Base-by-base conservation (phyloP, 2,113 vertebrate genomes). In the Asarcornis scutulata region DNA sequence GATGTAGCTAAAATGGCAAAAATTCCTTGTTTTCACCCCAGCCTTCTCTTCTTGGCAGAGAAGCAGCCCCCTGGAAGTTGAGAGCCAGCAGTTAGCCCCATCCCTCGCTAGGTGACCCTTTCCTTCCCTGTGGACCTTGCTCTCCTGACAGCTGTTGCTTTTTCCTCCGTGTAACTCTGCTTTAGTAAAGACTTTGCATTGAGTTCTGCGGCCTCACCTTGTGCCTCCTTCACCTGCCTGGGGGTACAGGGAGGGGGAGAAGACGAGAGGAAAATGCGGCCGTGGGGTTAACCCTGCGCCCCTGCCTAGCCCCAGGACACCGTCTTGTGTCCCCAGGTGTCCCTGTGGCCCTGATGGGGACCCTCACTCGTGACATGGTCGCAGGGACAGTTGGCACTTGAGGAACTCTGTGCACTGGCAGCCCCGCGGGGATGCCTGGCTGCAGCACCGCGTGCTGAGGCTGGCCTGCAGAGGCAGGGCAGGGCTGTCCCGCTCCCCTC, bases 101-200 rank as follows among this genome's bases (percentile, higher is more conserved):
- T 42, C 40, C 22, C 36, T 9, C 3, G 1, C 29, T 16, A 63
- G 59, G 9, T 0, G 1, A 80, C 46, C 53, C 48, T 46, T 32
- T 58, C 52, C 66, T 50, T 73, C 50, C 8, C 40, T 32, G 14
- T 10, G 48, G 67, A 40, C 44, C 46, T 40, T 1, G 1, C 26
- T 32, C 8, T 62, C 46, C 32, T 17, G 38, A 36, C 7, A 5
- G 0, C 27, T 60, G n/a, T 63, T 36, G 53, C 34, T 56, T 84
- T 83, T 69, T n/a, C 69, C 80, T 89, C 63, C 0, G 0, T 83
- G 68, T 86, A 72, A 68, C 53, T 60, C 31, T 55, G 72, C 38
- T 44, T 55, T 89, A 96, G 64, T 96, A 96, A 96, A 96, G 34
- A 77, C 69, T 29, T 91, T 11, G 90, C 92, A 93, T 81, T 27